These are phyloP conservation scores for Myotis vivesi DNA, from an alignment of 2,797 vertebrate genomes.

Conservation along the genomic window DNA sequence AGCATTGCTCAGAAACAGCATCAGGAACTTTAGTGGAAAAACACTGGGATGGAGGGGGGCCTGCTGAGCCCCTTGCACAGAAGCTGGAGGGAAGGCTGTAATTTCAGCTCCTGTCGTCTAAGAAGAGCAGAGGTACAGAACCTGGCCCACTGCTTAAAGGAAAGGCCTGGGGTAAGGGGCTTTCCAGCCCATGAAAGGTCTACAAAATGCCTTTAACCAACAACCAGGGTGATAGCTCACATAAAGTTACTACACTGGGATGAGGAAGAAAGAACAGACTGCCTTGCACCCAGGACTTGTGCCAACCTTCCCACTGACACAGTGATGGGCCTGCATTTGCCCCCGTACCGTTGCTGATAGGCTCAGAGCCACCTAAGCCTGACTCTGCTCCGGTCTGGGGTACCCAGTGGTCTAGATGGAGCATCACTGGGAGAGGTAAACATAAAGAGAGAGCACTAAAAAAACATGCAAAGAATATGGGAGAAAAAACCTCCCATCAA, in stretches of 20 bases:
- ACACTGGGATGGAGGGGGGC: not conserved
- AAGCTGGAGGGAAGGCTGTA: not conserved
- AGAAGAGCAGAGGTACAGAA: not conserved
- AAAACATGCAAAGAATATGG: not conserved
- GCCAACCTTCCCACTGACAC: no score
- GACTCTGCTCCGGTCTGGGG: not conserved
- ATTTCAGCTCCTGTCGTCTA: not conserved
- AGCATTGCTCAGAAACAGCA: not conserved
- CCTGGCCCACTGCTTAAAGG: not conserved
- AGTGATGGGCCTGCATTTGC: not conserved
- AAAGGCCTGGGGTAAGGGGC: not conserved
- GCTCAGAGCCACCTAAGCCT: not conserved
- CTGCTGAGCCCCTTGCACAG: not conserved
- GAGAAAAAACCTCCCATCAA: not conserved
- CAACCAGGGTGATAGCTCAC: not conserved
- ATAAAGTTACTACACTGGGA: not conserved
- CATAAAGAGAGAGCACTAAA: not conserved
- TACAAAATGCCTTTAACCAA: not conserved
- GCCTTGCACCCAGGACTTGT: not conserved
- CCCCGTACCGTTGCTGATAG: accelerated
- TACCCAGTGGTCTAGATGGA: not conserved
- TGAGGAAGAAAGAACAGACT: not conserved
- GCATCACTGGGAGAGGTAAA: not conserved
- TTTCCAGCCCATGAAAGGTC: not conserved
- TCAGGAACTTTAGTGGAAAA: not conserved